Evolutionary conservation across 2,888 invertebrate species (phyloP), one percentile per base, ranked within the genome.

Genomic region (Tiliacea aurago): DNA sequence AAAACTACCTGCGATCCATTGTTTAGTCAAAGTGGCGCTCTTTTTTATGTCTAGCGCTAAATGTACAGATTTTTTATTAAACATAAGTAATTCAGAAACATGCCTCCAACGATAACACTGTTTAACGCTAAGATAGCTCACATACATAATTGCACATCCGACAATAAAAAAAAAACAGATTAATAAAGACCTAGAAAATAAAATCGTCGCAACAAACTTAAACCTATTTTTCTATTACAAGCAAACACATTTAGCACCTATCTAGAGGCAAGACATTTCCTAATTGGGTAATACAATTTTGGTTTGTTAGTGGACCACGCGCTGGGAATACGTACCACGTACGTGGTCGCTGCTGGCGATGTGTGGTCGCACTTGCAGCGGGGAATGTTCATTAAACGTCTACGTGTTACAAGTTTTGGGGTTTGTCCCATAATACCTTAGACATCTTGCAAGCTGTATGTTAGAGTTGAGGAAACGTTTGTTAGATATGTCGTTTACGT

Each of bases 201-300:
- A 53, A 64, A 13, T 45, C 9, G 37, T 45, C 7, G 41, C 23
- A 63, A 43, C 23, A 68, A 75, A 79, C 41, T 79, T 45, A 76
- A 83, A 76, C 45, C 15, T 58, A 77, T 83, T 82, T 80, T 82
- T 80, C 20, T 80, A 58, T 76, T 61, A 70, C 11, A 28, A 83
- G 69, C 70, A 70, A 83, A 82, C 62, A 83, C 64, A 73, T 84
- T 83, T 84, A 81, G 70, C 75, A 83, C 73, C 80, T 90, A 88
- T 88, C 83, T 85, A 76, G 82, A 87, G 87, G 88, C 90, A 91
- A 93, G 93, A 92, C 91, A 91, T 92, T 88, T 88, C 91, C 92
- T 94, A 95, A 95, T 94, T 94, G 90, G 87, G 90, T 95, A 95
- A 95, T 94, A 93, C 94, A 95, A 95, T 95, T 95, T 92, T 88